A percentile compares a stretch with the other conserved stretches of the same genome.
Evolutionary conservation across 2,797 vertebrate genomes (phyloP).

Genomic region (Sciurus vulgaris): DNA sequence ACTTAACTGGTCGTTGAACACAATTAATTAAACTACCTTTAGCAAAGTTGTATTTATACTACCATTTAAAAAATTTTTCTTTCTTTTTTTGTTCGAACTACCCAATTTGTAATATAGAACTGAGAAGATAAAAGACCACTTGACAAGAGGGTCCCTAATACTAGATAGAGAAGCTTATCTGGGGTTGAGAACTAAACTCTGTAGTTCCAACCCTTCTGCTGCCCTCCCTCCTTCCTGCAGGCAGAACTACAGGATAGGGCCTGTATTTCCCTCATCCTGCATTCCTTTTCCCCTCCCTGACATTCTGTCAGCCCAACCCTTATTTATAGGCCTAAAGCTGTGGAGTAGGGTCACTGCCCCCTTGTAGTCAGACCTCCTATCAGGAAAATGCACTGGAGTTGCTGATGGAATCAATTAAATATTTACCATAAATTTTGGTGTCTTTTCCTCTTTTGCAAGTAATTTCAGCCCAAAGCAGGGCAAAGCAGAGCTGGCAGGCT

Average conservation of each 20-base stretch:
- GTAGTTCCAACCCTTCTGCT: not conserved
- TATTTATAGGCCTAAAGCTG: constrained; percentile 4
- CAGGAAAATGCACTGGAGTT: constrained; percentile 63
- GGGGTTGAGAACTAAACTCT: constrained; percentile 13
- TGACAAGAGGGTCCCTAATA: not conserved
- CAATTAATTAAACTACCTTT: not conserved
- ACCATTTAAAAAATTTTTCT: not conserved
- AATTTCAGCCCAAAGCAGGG: not conserved
- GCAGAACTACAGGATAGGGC: not conserved
- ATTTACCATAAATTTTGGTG: constrained; percentile 69
- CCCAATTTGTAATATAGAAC: constrained; percentile 57
- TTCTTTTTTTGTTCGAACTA: not conserved
- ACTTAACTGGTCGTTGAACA: not conserved
- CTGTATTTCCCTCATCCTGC: not conserved
- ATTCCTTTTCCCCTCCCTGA: not conserved
- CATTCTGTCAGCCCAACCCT: not conserved
- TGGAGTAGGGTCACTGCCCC: constrained; percentile 35
- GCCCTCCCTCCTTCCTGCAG: not conserved
- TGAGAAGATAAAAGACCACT: not conserved
- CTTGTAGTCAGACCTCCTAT: constrained; percentile 54
- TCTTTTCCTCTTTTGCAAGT: constrained; percentile 54
- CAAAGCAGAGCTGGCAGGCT: not conserved
- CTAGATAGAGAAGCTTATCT: not conserved
- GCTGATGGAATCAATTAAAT: constrained; percentile 78
- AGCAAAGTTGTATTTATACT: not conserved